Evolutionary conservation across 1,140 invertebrate genomes (phyloP), one percentile per base, ranked within the genome.

Genomic region (Condylostylus longicornis): DNA sequence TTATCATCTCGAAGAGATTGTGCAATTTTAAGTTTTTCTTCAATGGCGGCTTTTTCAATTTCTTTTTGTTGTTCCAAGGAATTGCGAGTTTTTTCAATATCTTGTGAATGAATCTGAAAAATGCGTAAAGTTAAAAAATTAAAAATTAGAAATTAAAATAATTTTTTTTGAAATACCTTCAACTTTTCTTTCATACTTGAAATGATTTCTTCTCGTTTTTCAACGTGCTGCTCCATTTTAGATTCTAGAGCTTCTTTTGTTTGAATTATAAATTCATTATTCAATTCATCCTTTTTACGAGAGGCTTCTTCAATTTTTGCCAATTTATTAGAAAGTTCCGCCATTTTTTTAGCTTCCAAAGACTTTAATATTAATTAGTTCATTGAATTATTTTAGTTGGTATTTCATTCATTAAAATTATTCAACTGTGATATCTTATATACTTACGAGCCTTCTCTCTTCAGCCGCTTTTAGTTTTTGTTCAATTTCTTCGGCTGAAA

Each of bases 381-480:
- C 9, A 23, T 23, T 23, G 22, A 7, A 7, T 12, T 7, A 23
- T 23, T 23, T 23, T 12, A 23, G 6, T 12, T 12, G 6, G 22
- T 6, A n/a, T 27, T 27, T n/a, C 3, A 15, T 32, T 10, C n/a
- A 32, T 12, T 32, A 32, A 30, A 28, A 23, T 21, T 32, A 1
- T 25, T 28, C 18, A 19, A 4, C 28, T 9, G 19, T 28, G 28
- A 38, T 34, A 30, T 29, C 20, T 34, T 30, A 33, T 10, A 4
- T 36, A 63, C 68, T 62, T 67, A 85, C 82, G 67, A 82, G 69
- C 68, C 87, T 79, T 54, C 88, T 75, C 56, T 93, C 86, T 53
- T 91, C 85, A 31, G 89, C 89, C 30, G 83, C 85, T 56, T 80
- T 80, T 3, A 93, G 69, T 60, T 93, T 94, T 47, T 86, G 82